These are phyloP conservation scores for Tetramorium parvispinum DNA, from an alignment of 1,140 invertebrate species.

Conservation along the genomic window DNA sequence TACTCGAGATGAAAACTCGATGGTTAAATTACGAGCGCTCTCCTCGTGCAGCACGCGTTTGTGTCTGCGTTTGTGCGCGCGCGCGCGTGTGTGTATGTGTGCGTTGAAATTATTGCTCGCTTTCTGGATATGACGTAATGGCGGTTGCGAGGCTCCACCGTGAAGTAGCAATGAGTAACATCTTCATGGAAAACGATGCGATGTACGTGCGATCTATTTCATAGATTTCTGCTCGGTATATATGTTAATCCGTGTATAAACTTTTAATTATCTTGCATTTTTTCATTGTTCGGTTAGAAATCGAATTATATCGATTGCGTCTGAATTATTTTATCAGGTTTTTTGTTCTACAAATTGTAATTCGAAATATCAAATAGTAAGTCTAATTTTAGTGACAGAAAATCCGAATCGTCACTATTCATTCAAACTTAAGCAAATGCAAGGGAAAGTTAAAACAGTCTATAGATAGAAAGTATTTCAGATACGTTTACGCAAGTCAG, in stretches of 20 bases:
- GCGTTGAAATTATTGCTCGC: conserved; percentile 50
- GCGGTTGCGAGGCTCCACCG: not conserved
- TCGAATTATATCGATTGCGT: not conserved
- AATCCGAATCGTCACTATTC: not conserved
- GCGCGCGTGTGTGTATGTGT: not conserved
- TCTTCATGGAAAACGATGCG: not conserved
- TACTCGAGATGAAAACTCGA: conserved; percentile 14
- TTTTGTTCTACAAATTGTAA: not conserved
- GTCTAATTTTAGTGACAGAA: not conserved
- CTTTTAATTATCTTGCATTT: not conserved
- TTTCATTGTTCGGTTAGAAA: too few relatives aligned
- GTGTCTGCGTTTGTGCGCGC: not conserved
- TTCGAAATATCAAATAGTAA: not conserved
- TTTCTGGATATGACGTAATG: conserved; percentile 56
- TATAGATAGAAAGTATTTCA: conserved; percentile 6
- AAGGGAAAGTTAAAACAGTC: conserved; percentile 7
- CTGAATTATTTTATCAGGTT: not conserved
- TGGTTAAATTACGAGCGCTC: conserved; percentile 29
- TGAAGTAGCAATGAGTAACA: not conserved
- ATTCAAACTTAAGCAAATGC: not conserved
- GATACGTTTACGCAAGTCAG: conserved; percentile 25
- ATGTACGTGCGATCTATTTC: not conserved
- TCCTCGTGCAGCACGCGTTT: not conserved
- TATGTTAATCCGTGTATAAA: not conserved
- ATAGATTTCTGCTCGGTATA: not conserved